These are phyloP conservation scores for Ibidorhyncha struthersii DNA, from an alignment of 2,113 vertebrate genomes.

Conservation along the genomic window DNA sequence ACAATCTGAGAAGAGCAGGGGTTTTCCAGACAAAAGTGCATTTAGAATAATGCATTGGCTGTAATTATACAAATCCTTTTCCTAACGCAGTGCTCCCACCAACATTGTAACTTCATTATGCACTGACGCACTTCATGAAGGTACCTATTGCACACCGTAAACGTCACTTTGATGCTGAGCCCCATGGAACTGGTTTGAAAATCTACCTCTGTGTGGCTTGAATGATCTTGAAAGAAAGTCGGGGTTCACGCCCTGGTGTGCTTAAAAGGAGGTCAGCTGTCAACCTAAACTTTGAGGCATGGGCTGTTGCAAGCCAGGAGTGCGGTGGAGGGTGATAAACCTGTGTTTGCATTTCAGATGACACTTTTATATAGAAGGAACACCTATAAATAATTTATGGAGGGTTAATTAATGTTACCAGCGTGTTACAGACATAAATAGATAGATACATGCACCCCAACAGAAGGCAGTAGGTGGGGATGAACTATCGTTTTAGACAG, in stretches of 20 bases:
- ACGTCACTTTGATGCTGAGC: neutral
- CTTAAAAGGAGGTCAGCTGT: neutral
- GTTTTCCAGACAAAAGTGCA: neutral
- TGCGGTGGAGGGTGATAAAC: neutral
- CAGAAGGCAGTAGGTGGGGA: slow-evolving; percentile 17
- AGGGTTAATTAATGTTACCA: slow-evolving; percentile 35
- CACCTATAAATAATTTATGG: slow-evolving; percentile 16
- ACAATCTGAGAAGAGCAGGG: neutral
- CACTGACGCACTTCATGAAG: neutral
- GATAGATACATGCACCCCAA: neutral
- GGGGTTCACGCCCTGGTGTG: neutral
- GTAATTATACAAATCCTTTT: neutral
- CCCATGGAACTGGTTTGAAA: neutral
- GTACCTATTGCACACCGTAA: neutral
- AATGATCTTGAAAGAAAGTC: neutral
- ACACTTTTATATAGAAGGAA: neutral
- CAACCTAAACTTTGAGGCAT: neutral
- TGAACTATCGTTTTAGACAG: slow-evolving; percentile 18
- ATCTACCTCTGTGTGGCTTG: neutral
- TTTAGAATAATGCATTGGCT: neutral
- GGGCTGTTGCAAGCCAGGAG: neutral
- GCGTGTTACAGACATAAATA: slow-evolving; percentile 8
- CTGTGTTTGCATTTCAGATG: neutral
- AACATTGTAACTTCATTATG: neutral
- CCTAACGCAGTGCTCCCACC: fast-evolving